Base-by-base conservation (phyloP, 2,888 invertebrate species). In the Parnassius apollo region DNA sequence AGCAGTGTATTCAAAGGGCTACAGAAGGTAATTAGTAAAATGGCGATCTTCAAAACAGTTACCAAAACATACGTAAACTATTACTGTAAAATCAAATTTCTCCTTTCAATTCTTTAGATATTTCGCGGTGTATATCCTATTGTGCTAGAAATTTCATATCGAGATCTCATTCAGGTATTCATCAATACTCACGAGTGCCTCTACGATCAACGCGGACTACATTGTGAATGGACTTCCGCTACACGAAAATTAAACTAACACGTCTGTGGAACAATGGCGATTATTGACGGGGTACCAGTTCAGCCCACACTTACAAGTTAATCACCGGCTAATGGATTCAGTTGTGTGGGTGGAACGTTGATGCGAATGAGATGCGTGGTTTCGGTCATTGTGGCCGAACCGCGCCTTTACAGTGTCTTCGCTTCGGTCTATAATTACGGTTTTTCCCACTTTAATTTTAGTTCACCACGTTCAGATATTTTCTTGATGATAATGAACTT, bases 271-370 rank as follows among this genome's bases (percentile, higher is more conserved):
- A 64, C 64, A 64, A 76, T 77, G 65, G 70, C 51, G 25, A 60
- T 59, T 58, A 57, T 57, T 62, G 66, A 63, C 59, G 59, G 52
- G 70, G 70, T 72, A 73, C 71, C 51, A 56, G 63, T 69, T 65
- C 78, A 55, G 68, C 86, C 85, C 82, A 86, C 86, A 78, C 82
- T 78, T 79, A 87, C 86, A 83, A 86, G 85, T 88, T 85, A 88
- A 90, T 89, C 86, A 77, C 75, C 75, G 66, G 73, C 73, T 83
- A 85, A 87, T 84, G 74, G 78, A 86, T 85, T 82, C 84, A 75
- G 70, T 12, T 72, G 81, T 79, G 88, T 88, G 73, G 88, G 89
- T 77, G 77, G 79, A 73, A 64, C 66, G 71, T 64, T 68, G 68
- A 65, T 71, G 76, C 73, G 71, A 71, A 74, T 69, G 71, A 70